A percentile compares a stretch with the other conserved stretches of the same genome.
Conservation (phyloP, 1,140 invertebrate genomes). For the Calliopsis andreniformis region DNA sequence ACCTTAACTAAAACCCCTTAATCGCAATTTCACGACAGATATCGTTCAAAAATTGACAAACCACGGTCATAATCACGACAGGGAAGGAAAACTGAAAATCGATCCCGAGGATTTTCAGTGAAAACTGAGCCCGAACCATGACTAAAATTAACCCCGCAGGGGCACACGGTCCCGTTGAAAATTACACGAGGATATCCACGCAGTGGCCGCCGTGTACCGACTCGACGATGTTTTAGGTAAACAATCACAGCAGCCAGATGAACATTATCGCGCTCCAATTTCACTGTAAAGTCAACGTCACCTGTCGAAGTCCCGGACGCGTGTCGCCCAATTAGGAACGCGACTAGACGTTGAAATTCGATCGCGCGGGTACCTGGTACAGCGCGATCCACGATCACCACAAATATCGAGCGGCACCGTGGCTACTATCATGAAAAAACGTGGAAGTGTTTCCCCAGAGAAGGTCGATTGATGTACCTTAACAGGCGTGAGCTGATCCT, state of each 20-base stretch:
- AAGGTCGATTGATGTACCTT: constrained; percentile 74
- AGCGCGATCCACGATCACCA: constrained; percentile 8
- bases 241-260: constrained; percentile 44
- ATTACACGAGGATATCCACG: constrained; percentile 17
- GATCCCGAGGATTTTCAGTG: constrained; percentile 30
- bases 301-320: constrained; percentile 35
- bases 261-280: constrained; percentile 52
- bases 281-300: constrained; percentile 49
- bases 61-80: not conserved
- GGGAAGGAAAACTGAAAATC: not conserved
- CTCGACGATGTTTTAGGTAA: constrained; percentile 33
- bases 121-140: constrained; percentile 16
- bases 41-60: not conserved
- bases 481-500: constrained; percentile 99
- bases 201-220: not conserved
- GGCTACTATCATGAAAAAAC: constrained; percentile 41
- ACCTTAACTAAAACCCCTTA: constrained; percentile 34
- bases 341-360: constrained; percentile 41
- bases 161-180: constrained; percentile 1
- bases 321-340: constrained; percentile 41
- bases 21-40: not conserved
- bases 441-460: constrained; percentile 37
- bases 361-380: constrained; percentile 8
- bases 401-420: constrained; percentile 18
- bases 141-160: constrained; percentile 44